Evolutionary conservation across 2,113 vertebrate species (phyloP).

Genomic region (Columba janthina): DNA sequence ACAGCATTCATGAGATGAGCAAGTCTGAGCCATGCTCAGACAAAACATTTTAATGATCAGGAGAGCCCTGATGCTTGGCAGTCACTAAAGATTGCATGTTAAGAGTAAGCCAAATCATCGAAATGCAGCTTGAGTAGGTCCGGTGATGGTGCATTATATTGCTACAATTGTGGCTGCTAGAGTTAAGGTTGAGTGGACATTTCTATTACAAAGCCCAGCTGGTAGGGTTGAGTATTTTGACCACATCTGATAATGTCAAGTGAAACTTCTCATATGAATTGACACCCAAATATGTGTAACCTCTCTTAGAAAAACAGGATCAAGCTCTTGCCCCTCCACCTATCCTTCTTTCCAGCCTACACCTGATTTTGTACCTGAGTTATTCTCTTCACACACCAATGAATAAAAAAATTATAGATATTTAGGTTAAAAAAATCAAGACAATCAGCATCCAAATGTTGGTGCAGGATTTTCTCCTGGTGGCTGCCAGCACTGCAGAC

Average conservation of each 20-base stretch:
- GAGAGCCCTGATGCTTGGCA: conserved; percentile 24
- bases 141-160: not conserved
- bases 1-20: not conserved
- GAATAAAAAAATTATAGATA: not conserved
- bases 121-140: conserved; percentile 35
- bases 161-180: not conserved
- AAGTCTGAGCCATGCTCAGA: conserved; percentile 23
- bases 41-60: conserved; percentile 23
- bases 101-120: conserved; percentile 22
- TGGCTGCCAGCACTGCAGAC: not conserved
- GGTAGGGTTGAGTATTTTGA: conserved; percentile 31
- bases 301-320: not conserved
- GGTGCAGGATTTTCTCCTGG: not conserved
- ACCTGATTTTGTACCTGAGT: not conserved
- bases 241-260: conserved; percentile 24
- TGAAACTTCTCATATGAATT: conserved; percentile 35
- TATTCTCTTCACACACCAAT: not conserved
- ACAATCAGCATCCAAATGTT: too few relatives aligned
- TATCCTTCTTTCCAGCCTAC: not conserved
- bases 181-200: conserved; percentile 43
- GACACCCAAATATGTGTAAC: not conserved
- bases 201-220: conserved; percentile 35
- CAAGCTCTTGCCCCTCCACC: not conserved
- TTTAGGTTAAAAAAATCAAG: not conserved
- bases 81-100: not conserved